Conservation (phyloP, 2,888 invertebrate genomes). For the Tethea ocularis region DNA sequence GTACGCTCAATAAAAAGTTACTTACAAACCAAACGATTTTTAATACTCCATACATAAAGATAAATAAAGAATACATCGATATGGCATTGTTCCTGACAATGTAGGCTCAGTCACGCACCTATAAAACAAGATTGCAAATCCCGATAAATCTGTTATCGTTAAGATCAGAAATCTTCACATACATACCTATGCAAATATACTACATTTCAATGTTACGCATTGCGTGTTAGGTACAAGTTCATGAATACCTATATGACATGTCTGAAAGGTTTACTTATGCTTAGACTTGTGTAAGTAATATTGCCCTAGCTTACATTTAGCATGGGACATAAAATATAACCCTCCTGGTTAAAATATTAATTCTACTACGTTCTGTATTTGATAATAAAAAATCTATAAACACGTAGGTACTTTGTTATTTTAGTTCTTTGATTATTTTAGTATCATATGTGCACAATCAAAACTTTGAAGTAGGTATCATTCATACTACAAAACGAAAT, state of each 20-base stretch:
- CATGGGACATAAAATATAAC: background rate
- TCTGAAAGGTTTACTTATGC: conserved; percentile 11
- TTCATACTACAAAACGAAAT: too few relatives aligned
- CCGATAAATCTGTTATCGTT: conserved; percentile 58
- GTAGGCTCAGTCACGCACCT: conserved; percentile 43
- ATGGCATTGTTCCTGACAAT: conserved; percentile 12
- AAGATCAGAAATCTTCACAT: conserved; percentile 59
- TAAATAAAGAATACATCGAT: conserved; percentile 31
- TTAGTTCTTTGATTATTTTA: too few relatives aligned
- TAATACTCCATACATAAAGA: conserved; percentile 14
- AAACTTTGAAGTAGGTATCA: too few relatives aligned
- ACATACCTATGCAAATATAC: conserved; percentile 53
- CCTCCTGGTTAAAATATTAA: background rate
- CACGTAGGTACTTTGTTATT: too few relatives aligned
- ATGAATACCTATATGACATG: conserved; percentile 44
- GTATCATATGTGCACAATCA: too few relatives aligned
- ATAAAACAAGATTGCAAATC: conserved; percentile 52
- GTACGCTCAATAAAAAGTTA: background rate
- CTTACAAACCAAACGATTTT: background rate
- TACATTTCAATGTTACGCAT: conserved; percentile 44
- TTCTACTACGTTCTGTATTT: background rate
- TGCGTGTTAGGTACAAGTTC: conserved; percentile 43
- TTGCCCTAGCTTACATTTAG: background rate
- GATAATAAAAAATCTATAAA: too few relatives aligned
- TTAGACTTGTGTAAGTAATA: conserved; percentile 11